Percentiles rank a stretch among this genome's conserved stretches.
Evolutionary conservation across 2,888 invertebrate genomes (phyloP).

Genomic region (Polymixis lichenea): DNA sequence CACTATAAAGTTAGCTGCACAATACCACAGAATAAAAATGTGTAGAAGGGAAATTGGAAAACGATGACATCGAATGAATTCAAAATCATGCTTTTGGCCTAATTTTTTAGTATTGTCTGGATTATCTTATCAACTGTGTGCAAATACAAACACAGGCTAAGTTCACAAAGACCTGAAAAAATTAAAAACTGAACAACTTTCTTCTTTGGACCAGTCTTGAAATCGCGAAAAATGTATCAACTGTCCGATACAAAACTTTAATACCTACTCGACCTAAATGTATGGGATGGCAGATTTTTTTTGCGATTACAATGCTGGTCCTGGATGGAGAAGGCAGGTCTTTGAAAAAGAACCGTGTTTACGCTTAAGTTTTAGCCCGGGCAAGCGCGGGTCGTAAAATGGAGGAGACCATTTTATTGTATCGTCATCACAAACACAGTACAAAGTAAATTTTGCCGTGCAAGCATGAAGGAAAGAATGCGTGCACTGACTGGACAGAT

Average conservation of each 20-base stretch:
- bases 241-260: too few relatives aligned
- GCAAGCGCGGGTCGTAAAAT: background rate
- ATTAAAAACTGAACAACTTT: too few relatives aligned
- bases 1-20: conserved; percentile 64
- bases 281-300: too few relatives aligned
- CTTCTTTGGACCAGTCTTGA: too few relatives aligned
- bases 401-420: background rate
- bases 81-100: background rate
- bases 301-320: too few relatives aligned
- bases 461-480: background rate
- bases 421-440: background rate
- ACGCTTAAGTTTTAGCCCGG: background rate
- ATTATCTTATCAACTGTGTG: background rate
- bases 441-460: background rate
- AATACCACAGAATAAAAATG: conserved; percentile 30
- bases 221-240: too few relatives aligned
- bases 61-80: background rate
- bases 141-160: background rate
- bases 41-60: background rate
- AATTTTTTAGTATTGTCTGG: too few relatives aligned
- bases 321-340: too few relatives aligned
- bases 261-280: too few relatives aligned
- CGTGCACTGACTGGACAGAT: too few relatives aligned
- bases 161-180: too few relatives aligned
- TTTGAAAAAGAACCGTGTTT: too few relatives aligned